A percentile compares a stretch with the other conserved stretches of the same genome.
These are phyloP conservation scores for Bergia puertoricense DNA, from an alignment of 92 coral and sea anemone genomes.

Conservation along the genomic window DNA sequence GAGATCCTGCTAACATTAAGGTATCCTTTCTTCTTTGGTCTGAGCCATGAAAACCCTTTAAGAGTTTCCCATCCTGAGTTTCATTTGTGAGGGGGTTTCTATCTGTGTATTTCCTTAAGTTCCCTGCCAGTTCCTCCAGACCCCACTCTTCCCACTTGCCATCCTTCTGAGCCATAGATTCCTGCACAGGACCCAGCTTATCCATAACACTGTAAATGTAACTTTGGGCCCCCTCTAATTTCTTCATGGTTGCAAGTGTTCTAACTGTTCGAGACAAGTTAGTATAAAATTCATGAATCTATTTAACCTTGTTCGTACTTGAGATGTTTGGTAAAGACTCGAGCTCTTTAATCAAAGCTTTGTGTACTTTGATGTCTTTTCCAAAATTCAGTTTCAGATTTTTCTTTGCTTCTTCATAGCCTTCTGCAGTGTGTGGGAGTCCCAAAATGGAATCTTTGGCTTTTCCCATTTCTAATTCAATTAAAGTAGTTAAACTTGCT, in stretches of 20 bases:
- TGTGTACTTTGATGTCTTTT: conserved; percentile 65
- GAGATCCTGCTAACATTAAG: conserved; percentile 10
- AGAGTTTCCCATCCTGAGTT: background rate
- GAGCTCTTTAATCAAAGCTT: conserved; percentile 56
- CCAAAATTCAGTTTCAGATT: conserved; percentile 48
- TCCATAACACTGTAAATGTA: conserved; percentile 50
- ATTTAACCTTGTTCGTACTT: conserved; percentile 38
- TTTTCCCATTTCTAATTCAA: conserved; percentile 46
- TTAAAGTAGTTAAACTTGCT: conserved; percentile 49
- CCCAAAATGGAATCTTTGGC: conserved; percentile 52
- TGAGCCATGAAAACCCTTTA: no score
- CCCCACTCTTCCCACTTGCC: conserved; percentile 66
- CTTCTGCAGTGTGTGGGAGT: conserved; percentile 52
- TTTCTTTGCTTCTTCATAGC: conserved; percentile 53
- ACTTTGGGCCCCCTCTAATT: conserved; percentile 41
- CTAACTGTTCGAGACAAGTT: conserved; percentile 60
- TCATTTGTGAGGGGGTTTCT: conserved; percentile 39
- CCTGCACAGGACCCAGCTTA: conserved; percentile 51
- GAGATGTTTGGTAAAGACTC: conserved; percentile 50
- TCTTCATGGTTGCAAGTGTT: conserved; percentile 51
- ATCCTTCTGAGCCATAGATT: conserved; percentile 49
- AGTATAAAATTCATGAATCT: conserved; percentile 55
- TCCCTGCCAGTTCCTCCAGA: conserved; percentile 54
- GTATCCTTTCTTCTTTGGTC: conserved; percentile 46
- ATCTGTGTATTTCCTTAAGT: conserved; percentile 51